Percentiles rank a stretch among this genome's conserved stretches.
phyloP scores from a whole-genome alignment of 2,113 vertebrate genomes.

The Macrotus californicus region DNA sequence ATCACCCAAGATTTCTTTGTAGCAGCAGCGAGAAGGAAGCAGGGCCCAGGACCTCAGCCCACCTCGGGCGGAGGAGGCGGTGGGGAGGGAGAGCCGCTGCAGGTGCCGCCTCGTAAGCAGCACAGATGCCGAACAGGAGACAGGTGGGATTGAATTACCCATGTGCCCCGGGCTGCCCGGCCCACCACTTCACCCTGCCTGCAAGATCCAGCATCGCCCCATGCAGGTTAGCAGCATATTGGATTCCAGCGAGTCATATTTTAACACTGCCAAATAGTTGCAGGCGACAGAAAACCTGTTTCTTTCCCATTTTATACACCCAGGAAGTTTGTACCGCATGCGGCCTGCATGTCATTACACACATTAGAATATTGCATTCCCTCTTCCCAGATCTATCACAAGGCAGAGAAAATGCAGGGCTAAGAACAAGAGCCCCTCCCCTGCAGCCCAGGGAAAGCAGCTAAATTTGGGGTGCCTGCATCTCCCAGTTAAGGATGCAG shows the following conservation, averaged over 20 bases:
- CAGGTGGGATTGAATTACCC: slow-evolving; percentile 40
- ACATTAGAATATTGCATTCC: not conserved
- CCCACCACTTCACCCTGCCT: not conserved
- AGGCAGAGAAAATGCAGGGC: not conserved
- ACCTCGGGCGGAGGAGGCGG: not conserved
- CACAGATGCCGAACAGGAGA: not conserved
- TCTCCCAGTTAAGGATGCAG: not conserved
- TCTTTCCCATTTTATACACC: slow-evolving; percentile 56
- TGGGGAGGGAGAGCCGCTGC: accelerated
- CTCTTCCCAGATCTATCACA: not conserved
- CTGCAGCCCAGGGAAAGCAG: not conserved
- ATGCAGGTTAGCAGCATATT: slow-evolving; percentile 23
- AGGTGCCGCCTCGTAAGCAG: not conserved
- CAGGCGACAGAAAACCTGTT: slow-evolving; percentile 71
- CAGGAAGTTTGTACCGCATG: slow-evolving; percentile 54
- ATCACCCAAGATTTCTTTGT: not conserved
- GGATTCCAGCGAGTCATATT: slow-evolving; percentile 62
- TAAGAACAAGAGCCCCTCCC: not conserved
- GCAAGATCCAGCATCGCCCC: not conserved
- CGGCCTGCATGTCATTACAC: slow-evolving; percentile 46
- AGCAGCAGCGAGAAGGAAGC: not conserved
- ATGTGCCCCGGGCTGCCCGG: not conserved
- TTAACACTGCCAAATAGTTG: slow-evolving; percentile 59
- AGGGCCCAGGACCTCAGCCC: not conserved
- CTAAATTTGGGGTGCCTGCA: not conserved